These are phyloP conservation scores for Sesia bembeciformis DNA, from an alignment of 2,888 invertebrate genomes.

Conservation along the genomic window DNA sequence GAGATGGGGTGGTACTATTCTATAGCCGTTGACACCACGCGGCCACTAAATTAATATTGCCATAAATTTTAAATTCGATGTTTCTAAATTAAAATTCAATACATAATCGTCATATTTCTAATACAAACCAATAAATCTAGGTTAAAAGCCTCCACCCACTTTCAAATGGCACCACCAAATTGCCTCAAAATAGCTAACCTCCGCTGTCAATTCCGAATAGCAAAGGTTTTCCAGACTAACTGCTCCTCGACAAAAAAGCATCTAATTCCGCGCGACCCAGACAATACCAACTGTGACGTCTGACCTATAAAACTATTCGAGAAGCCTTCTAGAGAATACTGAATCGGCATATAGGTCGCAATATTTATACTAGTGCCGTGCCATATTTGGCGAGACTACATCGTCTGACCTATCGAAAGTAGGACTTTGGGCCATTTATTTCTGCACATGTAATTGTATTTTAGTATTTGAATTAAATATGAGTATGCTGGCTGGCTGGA, in stretches of 20 bases:
- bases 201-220: neutral
- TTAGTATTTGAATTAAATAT: neutral
- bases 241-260: neutral
- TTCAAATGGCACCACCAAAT: neutral
- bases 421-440: constrained; percentile 4
- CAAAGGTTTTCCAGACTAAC: neutral
- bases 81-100: too few species aligned
- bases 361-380: neutral
- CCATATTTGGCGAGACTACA: constrained; percentile 2
- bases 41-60: too few species aligned
- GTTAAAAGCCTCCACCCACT: neutral
- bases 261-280: constrained; percentile 11
- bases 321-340: constrained; percentile 5
- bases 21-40: too few species aligned
- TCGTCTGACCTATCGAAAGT: constrained; percentile 3
- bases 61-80: too few species aligned
- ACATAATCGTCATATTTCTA: too few species aligned
- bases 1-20: too few species aligned
- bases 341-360: neutral
- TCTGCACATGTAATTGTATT: constrained; percentile 1
- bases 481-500: too few species aligned
- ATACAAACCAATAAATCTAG: too few species aligned
- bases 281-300: constrained; percentile 26
- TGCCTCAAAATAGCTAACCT: neutral
- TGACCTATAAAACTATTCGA: constrained; percentile 25